Percentiles rank a stretch among this genome's conserved stretches.
These are phyloP conservation scores for Rhingia campestris DNA, from an alignment of 2,888 invertebrate species.

Conservation along the genomic window DNA sequence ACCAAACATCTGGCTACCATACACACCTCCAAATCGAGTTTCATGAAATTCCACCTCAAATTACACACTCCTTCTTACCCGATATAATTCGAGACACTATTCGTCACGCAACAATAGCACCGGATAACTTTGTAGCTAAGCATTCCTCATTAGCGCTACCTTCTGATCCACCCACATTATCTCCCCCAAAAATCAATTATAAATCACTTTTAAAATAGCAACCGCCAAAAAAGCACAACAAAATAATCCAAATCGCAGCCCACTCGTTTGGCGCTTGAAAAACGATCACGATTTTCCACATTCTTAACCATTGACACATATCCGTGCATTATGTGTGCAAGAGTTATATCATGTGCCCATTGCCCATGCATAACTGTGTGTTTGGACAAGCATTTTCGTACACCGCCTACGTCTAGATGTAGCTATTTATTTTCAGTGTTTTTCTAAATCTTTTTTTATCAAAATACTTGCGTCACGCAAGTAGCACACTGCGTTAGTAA, in stretches of 20 bases:
- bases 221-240: neutral
- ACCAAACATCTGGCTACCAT: neutral
- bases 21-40: neutral
- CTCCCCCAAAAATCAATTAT: neutral
- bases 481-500: neutral
- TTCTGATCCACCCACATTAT: neutral
- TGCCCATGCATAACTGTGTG: neutral
- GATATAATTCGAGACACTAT: neutral
- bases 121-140: neutral
- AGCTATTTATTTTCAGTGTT: constrained; percentile 15
- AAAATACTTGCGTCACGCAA: constrained; percentile 31
- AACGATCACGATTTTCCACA: constrained; percentile 64
- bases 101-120: neutral
- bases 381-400: constrained; percentile 26
- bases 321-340: constrained; percentile 32
- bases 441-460: constrained; percentile 6
- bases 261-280: constrained; percentile 23
- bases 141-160: neutral
- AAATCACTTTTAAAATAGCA: constrained; percentile 9
- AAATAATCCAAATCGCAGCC: constrained; percentile 20
- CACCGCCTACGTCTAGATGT: constrained; percentile 16
- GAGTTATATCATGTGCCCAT: constrained; percentile 36
- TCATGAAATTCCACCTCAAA: neutral
- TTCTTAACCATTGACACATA: constrained; percentile 62
- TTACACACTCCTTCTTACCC: neutral